These are phyloP conservation scores for Drosophila algonquin DNA, from an alignment of 2,888 invertebrate species.

Conservation along the genomic window DNA sequence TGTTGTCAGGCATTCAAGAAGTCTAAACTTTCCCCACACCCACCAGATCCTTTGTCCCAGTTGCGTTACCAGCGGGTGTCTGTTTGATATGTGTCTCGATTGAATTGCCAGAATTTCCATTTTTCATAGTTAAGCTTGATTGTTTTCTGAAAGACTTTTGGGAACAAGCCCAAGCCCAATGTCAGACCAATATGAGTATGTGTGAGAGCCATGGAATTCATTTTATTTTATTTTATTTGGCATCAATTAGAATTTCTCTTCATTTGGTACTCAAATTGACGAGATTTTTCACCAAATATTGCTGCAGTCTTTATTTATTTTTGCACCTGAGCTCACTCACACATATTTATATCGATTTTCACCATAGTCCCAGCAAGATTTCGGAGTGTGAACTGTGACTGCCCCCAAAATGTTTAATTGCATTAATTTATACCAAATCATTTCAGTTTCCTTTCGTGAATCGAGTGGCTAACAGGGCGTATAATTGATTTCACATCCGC, in stretches of 20 bases:
- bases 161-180: not conserved
- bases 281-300: not conserved
- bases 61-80: conserved; percentile 4
- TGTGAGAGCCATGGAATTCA: not conserved
- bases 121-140: conserved; percentile 14
- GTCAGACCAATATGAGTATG: not conserved
- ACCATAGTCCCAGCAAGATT: not conserved
- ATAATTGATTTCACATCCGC: conserved; percentile 76
- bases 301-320: not conserved
- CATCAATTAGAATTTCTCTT: conserved; percentile 12
- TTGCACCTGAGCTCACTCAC: not conserved
- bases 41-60: conserved; percentile 15
- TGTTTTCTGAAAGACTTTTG: conserved; percentile 15
- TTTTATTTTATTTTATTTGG: conserved; percentile 19
- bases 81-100: conserved; percentile 1
- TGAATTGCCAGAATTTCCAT: conserved; percentile 16
- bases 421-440: conserved; percentile 58
- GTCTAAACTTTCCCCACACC: conserved; percentile 11
- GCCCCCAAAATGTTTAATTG: conserved; percentile 42
- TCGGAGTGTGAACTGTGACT: no score
- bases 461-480: conserved; percentile 69
- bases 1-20: conserved; percentile 24
- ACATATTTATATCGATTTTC: not conserved
- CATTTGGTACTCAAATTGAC: not conserved
- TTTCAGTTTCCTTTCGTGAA: conserved; percentile 74